Evolutionary conservation across 2,888 invertebrate species (phyloP).

Genomic region (Pteria penguin): DNA sequence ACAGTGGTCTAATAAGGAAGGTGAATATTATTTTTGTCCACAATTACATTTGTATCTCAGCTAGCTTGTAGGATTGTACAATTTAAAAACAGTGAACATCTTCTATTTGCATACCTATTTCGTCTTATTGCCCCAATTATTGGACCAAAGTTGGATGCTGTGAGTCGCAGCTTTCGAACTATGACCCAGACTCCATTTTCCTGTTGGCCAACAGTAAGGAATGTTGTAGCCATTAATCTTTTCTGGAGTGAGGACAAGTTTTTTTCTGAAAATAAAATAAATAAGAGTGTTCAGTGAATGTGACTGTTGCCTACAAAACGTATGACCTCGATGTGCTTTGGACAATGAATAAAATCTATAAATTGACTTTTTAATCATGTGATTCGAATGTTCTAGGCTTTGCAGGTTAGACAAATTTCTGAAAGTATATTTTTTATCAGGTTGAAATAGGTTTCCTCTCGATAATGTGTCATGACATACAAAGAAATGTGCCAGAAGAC

Average conservation of each 20-base stretch:
- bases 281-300: no score
- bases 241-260: neutral
- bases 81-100: neutral
- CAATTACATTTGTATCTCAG: no score
- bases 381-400: constrained; percentile 7
- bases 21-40: no score
- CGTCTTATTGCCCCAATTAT: constrained; percentile 31
- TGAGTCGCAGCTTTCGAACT: constrained; percentile 28
- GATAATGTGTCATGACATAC: no score
- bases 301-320: no score
- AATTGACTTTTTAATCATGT: constrained; percentile 17
- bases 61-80: neutral
- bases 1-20: no score
- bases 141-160: constrained; percentile 34
- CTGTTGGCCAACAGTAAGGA: neutral
- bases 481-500: no score
- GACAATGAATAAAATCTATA: neutral
- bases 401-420: no score
- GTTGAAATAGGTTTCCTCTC: no score
- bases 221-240: constrained; percentile 1
- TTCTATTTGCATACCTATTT: constrained; percentile 25
- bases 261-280: no score
- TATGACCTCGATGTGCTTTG: no score
- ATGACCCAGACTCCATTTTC: constrained; percentile 24
- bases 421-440: no score